A percentile compares a stretch with the other conserved stretches of the same genome.
Conservation (phyloP, 2,888 invertebrate genomes). For the Chironomus riparius region DNA sequence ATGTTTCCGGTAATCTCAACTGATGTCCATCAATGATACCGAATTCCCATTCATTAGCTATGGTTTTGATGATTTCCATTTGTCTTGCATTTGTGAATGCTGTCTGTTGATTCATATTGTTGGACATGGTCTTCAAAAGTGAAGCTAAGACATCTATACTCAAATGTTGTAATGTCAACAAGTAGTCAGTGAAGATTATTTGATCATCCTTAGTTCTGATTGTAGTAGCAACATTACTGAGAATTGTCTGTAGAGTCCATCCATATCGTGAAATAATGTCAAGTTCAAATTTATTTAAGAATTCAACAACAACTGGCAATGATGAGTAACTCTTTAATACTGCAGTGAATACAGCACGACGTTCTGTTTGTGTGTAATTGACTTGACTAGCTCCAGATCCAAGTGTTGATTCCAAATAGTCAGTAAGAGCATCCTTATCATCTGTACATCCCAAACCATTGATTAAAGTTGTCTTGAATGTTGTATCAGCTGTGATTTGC, state of each 20-base stretch:
- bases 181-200: not conserved
- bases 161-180: not conserved
- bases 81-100: not conserved
- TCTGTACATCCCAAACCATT: conserved; percentile 10
- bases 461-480: not conserved
- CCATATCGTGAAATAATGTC: not conserved
- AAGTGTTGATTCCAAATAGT: conserved; percentile 7
- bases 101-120: not conserved
- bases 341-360: conserved; percentile 9
- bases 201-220: not conserved
- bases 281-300: not conserved
- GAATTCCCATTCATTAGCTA: not conserved
- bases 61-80: not conserved
- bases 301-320: not conserved
- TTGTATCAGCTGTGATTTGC: not conserved
- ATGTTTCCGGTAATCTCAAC: not conserved
- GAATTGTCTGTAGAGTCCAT: not conserved
- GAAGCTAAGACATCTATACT: not conserved
- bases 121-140: not conserved
- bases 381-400: not conserved
- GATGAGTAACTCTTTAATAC: not conserved
- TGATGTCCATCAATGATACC: not conserved
- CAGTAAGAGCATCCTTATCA: not conserved
- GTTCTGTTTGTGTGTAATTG: conserved; percentile 2
- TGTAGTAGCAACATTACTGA: not conserved